Evolutionary conservation across 2,888 invertebrate species (phyloP), one percentile per base, ranked within the genome.

Genomic region (Drosophila anomalata): DNA sequence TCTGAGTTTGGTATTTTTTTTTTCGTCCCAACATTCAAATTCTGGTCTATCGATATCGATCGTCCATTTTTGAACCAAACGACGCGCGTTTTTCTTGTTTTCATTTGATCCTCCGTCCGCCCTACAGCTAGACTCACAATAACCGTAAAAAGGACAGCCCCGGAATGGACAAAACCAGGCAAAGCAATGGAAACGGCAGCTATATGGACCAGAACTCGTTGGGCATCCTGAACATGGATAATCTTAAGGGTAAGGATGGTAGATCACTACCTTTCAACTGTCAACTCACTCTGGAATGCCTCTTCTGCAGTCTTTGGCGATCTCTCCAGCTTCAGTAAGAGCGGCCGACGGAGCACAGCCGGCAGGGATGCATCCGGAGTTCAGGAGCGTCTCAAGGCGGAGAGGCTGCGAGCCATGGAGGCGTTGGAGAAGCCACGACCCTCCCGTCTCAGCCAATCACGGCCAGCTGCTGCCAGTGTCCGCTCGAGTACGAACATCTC

Each of bases 401-500:
- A 89, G 51, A 84, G 90, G 0, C 66, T 76, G 2, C 90, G 79
- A 52, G 91, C 91, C 0, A 57, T 89, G 56, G 88, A 90, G 48
- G 81, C 83, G 0, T 56, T 90, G 12, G 77, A 89, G 8, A 90
- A 87, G 60, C 70, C 87, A 0, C 75, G 82, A 0, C 56, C 80
- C n/a, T 4, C 14, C 2, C 73, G 79, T 2, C 36, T 63, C 3
- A 73, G 68, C 44, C 60, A 57, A 24, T 12, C 39, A 12, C 63
- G 22, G 8, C 8, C 56, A 2, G 81, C 78, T 69, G 20, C 74
- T 73, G 44, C 48, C 14, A 29, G 33, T 3, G 55, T 48, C 3
- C 78, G 78, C 0, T 79, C 79, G 4, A 71, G 72, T 20, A 88
- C 89, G 3, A 91, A 91, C 61, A 90, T 91, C 39, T 90, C 90